A percentile compares a stretch with the other conserved stretches of the same genome.
Evolutionary conservation across 2,797 vertebrate genomes (phyloP).

Genomic region (Microhierax caerulescens): DNA sequence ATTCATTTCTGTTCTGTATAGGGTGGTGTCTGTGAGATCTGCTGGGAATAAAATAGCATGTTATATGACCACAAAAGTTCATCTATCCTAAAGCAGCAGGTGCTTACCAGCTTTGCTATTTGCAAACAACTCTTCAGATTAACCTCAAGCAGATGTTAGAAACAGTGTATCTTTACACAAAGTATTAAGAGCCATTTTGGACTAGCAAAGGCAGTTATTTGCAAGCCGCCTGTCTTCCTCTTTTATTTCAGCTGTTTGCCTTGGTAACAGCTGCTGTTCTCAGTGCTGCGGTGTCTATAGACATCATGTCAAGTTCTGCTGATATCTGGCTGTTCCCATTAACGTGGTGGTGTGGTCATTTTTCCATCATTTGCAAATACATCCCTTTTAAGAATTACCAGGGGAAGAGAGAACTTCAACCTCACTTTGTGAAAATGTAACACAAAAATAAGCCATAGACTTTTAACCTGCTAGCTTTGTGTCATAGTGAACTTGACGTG

Average conservation of each 20-base stretch:
- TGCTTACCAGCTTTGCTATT: slow-evolving; percentile 56
- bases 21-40: not conserved
- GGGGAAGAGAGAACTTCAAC: not conserved
- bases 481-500: not conserved
- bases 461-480: not conserved
- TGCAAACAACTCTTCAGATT: slow-evolving; percentile 69
- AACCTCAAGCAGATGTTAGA: slow-evolving; percentile 73
- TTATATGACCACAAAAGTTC: slow-evolving; percentile 52
- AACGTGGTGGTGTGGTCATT: not conserved
- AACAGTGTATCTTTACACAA: slow-evolving; percentile 51
- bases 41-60: not conserved
- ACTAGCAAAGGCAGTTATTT: slow-evolving; percentile 48
- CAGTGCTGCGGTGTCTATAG: not conserved
- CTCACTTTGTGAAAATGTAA: not conserved
- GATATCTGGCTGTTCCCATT: not conserved
- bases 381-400: not conserved
- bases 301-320: not conserved
- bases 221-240: slow-evolving; percentile 67
- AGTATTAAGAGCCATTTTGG: slow-evolving; percentile 59
- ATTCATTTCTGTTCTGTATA: slow-evolving; percentile 34
- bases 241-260: slow-evolving; percentile 75
- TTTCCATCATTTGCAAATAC: not conserved
- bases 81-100: slow-evolving; percentile 59
- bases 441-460: not conserved
- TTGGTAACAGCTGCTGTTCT: slow-evolving; percentile 66